Percentiles rank a stretch among this genome's conserved stretches.
These are phyloP conservation scores for Armadillidium nasatum DNA, from an alignment of 1,140 invertebrate genomes.

Conservation along the genomic window DNA sequence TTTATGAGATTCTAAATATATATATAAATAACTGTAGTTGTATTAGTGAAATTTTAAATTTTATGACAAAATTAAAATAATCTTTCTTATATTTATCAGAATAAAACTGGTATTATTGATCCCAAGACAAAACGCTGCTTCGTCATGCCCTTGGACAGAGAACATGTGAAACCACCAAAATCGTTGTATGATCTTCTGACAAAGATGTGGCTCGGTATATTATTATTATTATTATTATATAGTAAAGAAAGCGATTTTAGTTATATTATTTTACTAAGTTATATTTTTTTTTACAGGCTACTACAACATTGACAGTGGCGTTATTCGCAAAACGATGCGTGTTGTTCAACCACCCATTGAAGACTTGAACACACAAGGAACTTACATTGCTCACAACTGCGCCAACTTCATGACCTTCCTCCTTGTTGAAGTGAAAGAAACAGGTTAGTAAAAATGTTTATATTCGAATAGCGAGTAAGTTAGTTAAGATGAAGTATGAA, in stretches of 20 bases:
- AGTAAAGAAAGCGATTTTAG: too few species aligned
- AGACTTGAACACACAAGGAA: slow-evolving; percentile 62
- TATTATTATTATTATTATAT: too few species aligned
- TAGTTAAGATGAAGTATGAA: too few species aligned
- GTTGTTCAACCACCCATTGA: slow-evolving; percentile 67
- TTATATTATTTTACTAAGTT: too few species aligned
- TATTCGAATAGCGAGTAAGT: too few species aligned
- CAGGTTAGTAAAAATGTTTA: not conserved
- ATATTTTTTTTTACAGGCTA: slow-evolving; percentile 57
- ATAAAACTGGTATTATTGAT: slow-evolving; percentile 79
- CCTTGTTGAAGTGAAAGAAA: slow-evolving; percentile 49
- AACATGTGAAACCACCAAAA: slow-evolving; percentile 65
- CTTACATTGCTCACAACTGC: slow-evolving; percentile 68
- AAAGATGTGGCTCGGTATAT: slow-evolving; percentile 70
- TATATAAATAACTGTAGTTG: too few species aligned
- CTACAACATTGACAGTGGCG: slow-evolving; percentile 73
- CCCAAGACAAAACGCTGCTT: slow-evolving; percentile 70
- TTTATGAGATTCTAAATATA: too few species aligned
- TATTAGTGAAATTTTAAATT: too few species aligned
- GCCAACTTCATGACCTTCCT: slow-evolving; percentile 64
- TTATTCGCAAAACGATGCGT: slow-evolving; percentile 70
- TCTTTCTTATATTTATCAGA: slow-evolving; percentile 48
- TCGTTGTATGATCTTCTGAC: slow-evolving; percentile 70
- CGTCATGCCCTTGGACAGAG: slow-evolving; percentile 77
- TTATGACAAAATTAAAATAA: not conserved